These are phyloP conservation scores for Apodemia mormo DNA, from an alignment of 2,888 invertebrate species.

Conservation along the genomic window DNA sequence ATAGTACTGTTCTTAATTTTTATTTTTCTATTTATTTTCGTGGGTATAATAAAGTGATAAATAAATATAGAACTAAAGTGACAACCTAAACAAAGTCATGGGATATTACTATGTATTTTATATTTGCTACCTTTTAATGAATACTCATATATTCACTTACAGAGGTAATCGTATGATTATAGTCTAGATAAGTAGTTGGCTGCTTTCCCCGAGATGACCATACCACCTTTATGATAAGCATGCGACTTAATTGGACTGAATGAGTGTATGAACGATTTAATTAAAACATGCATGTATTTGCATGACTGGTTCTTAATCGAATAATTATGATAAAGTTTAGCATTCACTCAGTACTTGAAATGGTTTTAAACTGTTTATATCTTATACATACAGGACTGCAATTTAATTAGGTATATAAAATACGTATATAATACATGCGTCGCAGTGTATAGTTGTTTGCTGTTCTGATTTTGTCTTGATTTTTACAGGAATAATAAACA, in stretches of 20 bases:
- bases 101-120: background rate
- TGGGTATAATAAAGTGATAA: too few species aligned
- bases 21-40: too few species aligned
- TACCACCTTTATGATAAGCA: conserved; percentile 39
- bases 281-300: conserved; percentile 39
- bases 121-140: background rate
- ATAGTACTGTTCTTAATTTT: too few species aligned
- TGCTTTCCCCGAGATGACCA: conserved; percentile 35
- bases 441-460: too few species aligned
- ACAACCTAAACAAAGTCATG: background rate
- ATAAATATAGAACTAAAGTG: too few species aligned
- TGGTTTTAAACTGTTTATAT: background rate
- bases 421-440: too few species aligned
- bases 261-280: conserved; percentile 37
- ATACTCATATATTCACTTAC: conserved; percentile 12
- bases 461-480: too few species aligned
- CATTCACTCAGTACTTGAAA: background rate
- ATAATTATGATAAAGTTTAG: conserved; percentile 30
- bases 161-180: conserved; percentile 33
- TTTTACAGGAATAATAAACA: too few species aligned
- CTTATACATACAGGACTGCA: too few species aligned
- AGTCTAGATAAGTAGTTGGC: conserved; percentile 30
- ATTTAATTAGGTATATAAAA: too few species aligned
- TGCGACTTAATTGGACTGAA: conserved; percentile 37
- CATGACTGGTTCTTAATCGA: conserved; percentile 34